Conservation (phyloP, 2,113 vertebrate genomes). For the Actenoides lindsayi region DNA sequence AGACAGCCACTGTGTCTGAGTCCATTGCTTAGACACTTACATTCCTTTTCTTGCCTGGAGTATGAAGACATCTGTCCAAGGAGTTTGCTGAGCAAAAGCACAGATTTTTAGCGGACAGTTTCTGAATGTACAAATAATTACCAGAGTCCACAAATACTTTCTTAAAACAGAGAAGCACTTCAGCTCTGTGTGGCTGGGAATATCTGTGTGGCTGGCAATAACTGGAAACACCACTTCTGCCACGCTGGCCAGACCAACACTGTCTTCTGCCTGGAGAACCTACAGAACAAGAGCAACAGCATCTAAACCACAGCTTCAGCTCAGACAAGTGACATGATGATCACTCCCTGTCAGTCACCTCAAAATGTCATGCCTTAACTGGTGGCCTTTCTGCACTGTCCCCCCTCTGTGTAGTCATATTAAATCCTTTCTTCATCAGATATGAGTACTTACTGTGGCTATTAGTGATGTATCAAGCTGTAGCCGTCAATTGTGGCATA, state of each 20-base stretch:
- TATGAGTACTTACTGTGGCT: conserved; percentile 59
- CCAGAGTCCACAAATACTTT: not conserved
- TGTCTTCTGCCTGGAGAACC: not conserved
- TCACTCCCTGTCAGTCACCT: not conserved
- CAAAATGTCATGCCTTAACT: not conserved
- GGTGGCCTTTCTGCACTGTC: not conserved
- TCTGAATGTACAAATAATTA: not conserved
- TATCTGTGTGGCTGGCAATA: not conserved
- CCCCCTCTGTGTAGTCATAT: not conserved
- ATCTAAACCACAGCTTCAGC: not conserved
- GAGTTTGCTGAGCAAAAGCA: not conserved
- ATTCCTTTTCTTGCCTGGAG: not conserved
- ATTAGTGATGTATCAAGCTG: conserved; percentile 72
- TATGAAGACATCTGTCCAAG: not conserved
- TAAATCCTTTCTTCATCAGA: not conserved
- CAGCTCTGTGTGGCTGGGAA: not conserved
- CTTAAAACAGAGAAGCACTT: conserved; percentile 7
- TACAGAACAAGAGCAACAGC: not conserved
- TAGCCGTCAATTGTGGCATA: conserved; percentile 70
- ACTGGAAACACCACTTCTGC: not conserved
- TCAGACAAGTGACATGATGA: rapidly evolving
- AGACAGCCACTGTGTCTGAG: rapidly evolving
- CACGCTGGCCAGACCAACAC: not conserved
- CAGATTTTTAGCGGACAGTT: not conserved
- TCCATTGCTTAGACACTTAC: not conserved